Conservation (phyloP, 2,113 vertebrate species). For the Vidua macroura region DNA sequence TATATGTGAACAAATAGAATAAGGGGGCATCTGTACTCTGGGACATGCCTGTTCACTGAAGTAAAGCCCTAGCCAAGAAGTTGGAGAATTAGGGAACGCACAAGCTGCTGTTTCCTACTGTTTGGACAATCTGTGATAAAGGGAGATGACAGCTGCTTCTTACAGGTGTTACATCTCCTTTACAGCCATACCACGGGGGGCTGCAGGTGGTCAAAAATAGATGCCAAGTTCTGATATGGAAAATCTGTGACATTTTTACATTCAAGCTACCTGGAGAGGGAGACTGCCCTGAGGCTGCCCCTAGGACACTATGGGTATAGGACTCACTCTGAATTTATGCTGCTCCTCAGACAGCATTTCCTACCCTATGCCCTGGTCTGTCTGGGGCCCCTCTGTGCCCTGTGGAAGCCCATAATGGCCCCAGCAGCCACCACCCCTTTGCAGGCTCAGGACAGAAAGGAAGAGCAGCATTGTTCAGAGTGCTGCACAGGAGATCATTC, state of each 20-base stretch:
- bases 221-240: neutral
- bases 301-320: fast-evolving
- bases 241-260: neutral
- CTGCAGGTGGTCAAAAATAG: neutral
- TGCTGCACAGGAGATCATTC: neutral
- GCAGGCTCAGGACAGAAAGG: neutral
- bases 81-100: neutral
- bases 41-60: neutral
- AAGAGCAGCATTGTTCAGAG: neutral
- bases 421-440: neutral
- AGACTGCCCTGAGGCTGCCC: neutral
- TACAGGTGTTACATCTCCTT: neutral
- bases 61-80: neutral
- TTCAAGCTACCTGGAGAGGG: neutral
- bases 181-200: fast-evolving
- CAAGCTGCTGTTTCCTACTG: neutral
- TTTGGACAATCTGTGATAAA: neutral
- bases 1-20: neutral
- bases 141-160: neutral
- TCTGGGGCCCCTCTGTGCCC: neutral
- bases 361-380: neutral
- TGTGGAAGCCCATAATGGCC: neutral
- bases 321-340: fast-evolving
- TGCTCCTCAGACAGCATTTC: neutral
- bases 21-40: neutral